Base-by-base conservation (phyloP, 2,797 vertebrate genomes). In the Nothura maculosa region DNA sequence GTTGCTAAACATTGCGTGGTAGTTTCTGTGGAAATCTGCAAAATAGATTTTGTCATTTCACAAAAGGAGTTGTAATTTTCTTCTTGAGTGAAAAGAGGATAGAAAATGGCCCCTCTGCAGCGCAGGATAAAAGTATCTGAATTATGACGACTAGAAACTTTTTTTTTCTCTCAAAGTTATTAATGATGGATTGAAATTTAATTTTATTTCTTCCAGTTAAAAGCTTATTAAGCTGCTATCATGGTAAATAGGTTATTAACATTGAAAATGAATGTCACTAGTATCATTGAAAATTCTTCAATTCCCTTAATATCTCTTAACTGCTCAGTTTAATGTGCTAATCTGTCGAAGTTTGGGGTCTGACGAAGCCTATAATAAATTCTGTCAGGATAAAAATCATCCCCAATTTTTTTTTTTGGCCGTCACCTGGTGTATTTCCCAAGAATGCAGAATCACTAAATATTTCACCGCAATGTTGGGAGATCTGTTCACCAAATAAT, bases 201-300 rank as follows among this genome's bases (percentile, higher is more conserved):
- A 92, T 90, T 96, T 94, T 38, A 85, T 86, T 89, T 85, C 76
- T 91, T 77, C 91, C 79, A 78, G 55, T 95, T 96, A 89, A 93
- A 94, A 87, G 73, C 79, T 94, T 94, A 78, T 96, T 92, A 95
- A 92, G 64, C 43, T 94, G 36, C 81, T 94, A 87, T 90, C 18
- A 16, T 90, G 74, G 75, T 96, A 97, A 96, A 96, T 89, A 94
- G 79, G 64, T 67, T 85, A 89, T 96, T 96, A 94, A 81, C 88
- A 85, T 69, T 92, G 94, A 96, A 92, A 96, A 86, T 80, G 28
- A 97, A 94, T 94, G 81, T 86, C 89, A 92, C n/a, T 73, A 60
- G 20, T 78, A 64, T 92, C 80, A 61, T 62, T 90, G 81, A 89
- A 80, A 94, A 57, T 91, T 83, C 36, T 95, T 84, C n/a, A 83